These are phyloP conservation scores for Leptestheria dahalacensis DNA, from an alignment of 1,140 invertebrate genomes.

Conservation along the genomic window DNA sequence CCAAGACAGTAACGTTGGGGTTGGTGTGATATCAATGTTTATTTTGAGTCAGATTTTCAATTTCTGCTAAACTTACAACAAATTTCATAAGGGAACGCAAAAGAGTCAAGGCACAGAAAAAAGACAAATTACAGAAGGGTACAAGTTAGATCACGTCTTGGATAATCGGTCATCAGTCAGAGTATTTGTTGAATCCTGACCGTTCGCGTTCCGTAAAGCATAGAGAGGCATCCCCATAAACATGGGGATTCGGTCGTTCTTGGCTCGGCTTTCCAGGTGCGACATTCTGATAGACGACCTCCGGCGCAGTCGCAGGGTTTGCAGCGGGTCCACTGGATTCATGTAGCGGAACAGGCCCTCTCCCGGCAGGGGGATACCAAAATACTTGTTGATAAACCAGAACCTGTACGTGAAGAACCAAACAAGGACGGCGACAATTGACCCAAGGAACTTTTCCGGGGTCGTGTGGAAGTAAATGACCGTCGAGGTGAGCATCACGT, in stretches of 20 bases:
- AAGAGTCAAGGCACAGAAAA: too few species aligned
- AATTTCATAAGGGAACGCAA: too few species aligned
- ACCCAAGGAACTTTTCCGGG: constrained; percentile 84
- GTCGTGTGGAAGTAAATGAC: constrained; percentile 89
- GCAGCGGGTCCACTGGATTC: constrained; percentile 19
- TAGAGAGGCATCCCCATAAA: constrained; percentile 64
- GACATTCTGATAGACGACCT: constrained; percentile 1
- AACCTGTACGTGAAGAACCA: constrained; percentile 86
- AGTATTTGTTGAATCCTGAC: neutral
- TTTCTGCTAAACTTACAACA: neutral
- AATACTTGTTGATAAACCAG: constrained; percentile 45
- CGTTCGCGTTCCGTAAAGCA: neutral
- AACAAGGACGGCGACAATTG: constrained; percentile 62
- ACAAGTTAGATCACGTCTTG: too few species aligned
- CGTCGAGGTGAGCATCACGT: constrained; percentile 81
- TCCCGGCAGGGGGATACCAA: constrained; percentile 48
- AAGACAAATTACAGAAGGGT: too few species aligned
- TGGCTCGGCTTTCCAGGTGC: neutral
- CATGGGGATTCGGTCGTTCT: constrained; percentile 31
- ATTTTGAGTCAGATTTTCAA: neutral
- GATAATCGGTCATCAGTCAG: too few species aligned
- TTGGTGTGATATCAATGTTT: neutral
- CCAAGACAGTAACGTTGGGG: too few species aligned
- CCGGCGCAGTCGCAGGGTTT: neutral
- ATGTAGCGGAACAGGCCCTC: constrained; percentile 64